Conservation (phyloP, 1,140 invertebrate genomes). For the Mesaphorura yosii region DNA sequence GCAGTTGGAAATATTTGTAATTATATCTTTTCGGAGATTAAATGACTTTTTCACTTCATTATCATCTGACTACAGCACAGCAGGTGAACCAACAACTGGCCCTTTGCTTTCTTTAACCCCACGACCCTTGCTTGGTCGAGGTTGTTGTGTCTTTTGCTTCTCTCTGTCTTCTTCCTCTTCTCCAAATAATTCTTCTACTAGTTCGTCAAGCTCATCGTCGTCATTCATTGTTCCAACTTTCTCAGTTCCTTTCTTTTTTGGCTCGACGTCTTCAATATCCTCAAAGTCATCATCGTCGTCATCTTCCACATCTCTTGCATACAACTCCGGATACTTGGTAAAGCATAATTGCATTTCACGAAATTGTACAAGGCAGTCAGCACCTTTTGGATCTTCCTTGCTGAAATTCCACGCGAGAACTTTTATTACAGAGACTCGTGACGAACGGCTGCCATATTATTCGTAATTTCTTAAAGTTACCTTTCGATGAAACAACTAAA, state of each 20-base stretch:
- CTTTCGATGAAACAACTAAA: conserved; percentile 94
- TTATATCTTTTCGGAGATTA: too few species aligned
- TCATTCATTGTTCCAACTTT: background rate
- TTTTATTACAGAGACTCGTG: too few species aligned
- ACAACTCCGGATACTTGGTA: conserved; percentile 72
- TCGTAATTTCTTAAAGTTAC: too few species aligned
- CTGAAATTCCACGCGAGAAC: too few species aligned
- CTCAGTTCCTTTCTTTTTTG: conserved; percentile 16
- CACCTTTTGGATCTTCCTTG: conserved; percentile 60
- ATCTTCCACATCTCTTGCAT: conserved; percentile 41
- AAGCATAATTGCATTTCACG: conserved; percentile 88
- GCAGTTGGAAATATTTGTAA: too few species aligned
- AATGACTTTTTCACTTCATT: too few species aligned
- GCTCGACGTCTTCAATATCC: conserved; percentile 17
- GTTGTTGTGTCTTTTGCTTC: conserved; percentile 3
- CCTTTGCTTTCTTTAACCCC: background rate
- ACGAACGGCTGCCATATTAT: too few species aligned
- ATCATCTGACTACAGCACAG: conserved; percentile 5
- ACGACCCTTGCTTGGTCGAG: too few species aligned
- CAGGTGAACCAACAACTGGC: background rate
- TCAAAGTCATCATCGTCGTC: conserved; percentile 21
- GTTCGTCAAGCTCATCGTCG: background rate
- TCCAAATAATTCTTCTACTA: conserved; percentile 2
- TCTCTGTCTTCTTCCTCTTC: conserved; percentile 16
- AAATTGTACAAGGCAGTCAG: conserved; percentile 82